Base-by-base conservation (phyloP, 2,888 invertebrate genomes). In the Hypercompe scribonia region DNA sequence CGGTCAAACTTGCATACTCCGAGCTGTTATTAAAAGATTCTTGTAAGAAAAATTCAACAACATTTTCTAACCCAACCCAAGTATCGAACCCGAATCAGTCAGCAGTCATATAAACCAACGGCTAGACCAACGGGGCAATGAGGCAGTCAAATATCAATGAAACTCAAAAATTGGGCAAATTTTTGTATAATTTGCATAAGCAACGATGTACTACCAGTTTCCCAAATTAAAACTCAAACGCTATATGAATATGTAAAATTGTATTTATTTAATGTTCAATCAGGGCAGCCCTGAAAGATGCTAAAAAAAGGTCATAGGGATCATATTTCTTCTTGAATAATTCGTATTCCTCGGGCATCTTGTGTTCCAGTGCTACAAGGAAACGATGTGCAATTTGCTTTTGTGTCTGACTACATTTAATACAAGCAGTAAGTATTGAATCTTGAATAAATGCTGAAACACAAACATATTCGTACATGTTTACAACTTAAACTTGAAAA, bases 271-370 rank as follows among this genome's bases (percentile, higher is more conserved):
- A 58, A 15, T 58, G 0, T 58, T 28, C 3, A 28, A 4, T 15
- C 0, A 11, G 13, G 4, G 28, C 58, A 28, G 15, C 58, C 15
- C 28, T 58, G 5, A 28, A 58, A 28, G 3, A 13, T 0, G 13
- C 13, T 70, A 73, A 75, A 65, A 24, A 21, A 39, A 42, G 21
- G 10, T 21, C 24, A 21, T 34, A 10, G 33, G 64, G 64, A 34
- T 64, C 64, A 64, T 13, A 64, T 7, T 34, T 33, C 5, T 34
- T 64, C 24, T 64, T 64, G 34, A 64, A 64, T 13, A 33, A 33
- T 21, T 64, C 64, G 10, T 64, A 64, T 10, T 64, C 33, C 21
- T 64, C 11, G 18, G 33, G 64, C 11, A 64, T 33, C 3, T 64
- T 33, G 64, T 18, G 21, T 24, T 64, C 34, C 34, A 64, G 33